Base-by-base conservation (phyloP, 1,140 invertebrate species). In the Nomia melanderi region DNA sequence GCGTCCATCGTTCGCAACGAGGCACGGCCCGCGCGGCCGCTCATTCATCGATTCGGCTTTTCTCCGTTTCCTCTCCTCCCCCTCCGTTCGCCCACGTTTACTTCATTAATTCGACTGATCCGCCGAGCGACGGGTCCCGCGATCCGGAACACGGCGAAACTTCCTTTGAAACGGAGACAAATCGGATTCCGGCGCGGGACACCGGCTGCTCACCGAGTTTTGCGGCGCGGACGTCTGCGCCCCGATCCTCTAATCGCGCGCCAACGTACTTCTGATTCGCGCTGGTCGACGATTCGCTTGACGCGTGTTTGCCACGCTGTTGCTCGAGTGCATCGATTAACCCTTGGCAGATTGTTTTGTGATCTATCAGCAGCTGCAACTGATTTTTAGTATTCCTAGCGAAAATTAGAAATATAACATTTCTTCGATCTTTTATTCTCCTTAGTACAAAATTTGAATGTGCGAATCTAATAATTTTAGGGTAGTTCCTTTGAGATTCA, bases 21-120 rank as follows among this genome's bases (percentile, higher is more conserved):
- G 14, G n/a, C n/a, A n/a, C 50, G 3, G 33, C 33, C 8, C 33
- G 3, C 62, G 1, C 25, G 50, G 9, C 69, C 39, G 3, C 6
- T 25, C 27, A 76, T 67, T 82, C 71, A 75, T 79, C 77, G 82
- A 83, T 79, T 72, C 65, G 69, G 62, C 62, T 60, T 39, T 23
- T 27, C 63, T 47, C 47, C 8, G 50, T 44, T 17, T 17, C 41
- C 20, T 17, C 2, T 17, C 6, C 14, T 17, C 39, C 14, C 39
- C 12, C 39, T 41, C 9, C 31, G 14, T 66, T 59, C 47, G 73
- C 8, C 62, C 78, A 75, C 67, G 75, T 82, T 82, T 82, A 83
- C 81, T 78, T 72, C 65, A 75, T 77, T 78, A 74, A 82, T 78
- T 74, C 59, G 56, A 53, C 53, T 74, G 69, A 70, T 50, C 39